Conservation (phyloP, 2,888 invertebrate species). For the Halictus ligatus region DNA sequence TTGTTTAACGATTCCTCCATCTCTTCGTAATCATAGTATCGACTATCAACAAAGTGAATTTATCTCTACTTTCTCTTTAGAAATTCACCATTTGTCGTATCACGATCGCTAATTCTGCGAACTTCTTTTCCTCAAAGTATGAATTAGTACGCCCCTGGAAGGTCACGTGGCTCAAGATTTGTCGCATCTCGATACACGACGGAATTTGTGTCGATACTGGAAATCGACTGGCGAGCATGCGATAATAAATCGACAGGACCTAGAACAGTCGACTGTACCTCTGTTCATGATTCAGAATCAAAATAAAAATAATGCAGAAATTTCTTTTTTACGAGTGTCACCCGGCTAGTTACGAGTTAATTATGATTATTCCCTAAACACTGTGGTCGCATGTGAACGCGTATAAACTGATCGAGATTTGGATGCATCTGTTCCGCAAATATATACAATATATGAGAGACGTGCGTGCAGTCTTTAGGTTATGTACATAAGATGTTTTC, state of each 20-base stretch:
- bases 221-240: neutral
- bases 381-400: neutral
- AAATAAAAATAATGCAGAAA: conserved; percentile 51
- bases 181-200: neutral
- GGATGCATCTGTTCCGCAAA: conserved; percentile 12
- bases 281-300: conserved; percentile 26
- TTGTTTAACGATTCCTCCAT: neutral
- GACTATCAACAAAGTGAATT: neutral
- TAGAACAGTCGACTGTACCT: conserved; percentile 3
- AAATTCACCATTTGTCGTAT: neutral
- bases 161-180: neutral
- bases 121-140: neutral
- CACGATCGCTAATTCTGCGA: neutral
- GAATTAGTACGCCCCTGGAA: neutral
- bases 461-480: conserved; percentile 43
- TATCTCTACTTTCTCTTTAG: neutral
- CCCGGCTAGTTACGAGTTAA: conserved; percentile 3
- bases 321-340: conserved; percentile 19
- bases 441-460: neutral
- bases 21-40: neutral
- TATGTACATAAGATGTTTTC: conserved; percentile 57
- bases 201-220: neutral
- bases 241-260: conserved; percentile 24
- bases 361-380: conserved; percentile 30
- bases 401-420: conserved; percentile 16